Percentiles rank a stretch among this genome's conserved stretches.
Conservation (phyloP, 2,888 invertebrate species). For the Pyrrhosoma nymphula region DNA sequence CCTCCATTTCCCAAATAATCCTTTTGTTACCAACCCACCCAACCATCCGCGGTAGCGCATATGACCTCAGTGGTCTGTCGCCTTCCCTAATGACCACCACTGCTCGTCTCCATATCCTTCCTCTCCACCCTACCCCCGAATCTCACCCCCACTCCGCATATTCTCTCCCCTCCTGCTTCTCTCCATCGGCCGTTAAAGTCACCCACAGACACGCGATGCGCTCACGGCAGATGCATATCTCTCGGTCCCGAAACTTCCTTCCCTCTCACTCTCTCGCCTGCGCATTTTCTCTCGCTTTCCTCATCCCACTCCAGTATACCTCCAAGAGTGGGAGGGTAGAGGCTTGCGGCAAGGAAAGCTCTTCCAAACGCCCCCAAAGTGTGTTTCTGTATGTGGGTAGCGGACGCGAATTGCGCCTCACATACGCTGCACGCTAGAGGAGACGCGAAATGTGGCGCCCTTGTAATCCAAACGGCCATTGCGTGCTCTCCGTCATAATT, state of each 20-base stretch:
- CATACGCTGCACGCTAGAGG: not conserved
- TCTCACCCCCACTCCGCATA: not conserved
- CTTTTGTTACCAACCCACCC: no score
- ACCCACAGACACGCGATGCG: conserved; percentile 45
- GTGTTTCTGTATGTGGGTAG: not conserved
- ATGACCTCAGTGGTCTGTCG: no score
- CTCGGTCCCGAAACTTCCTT: conserved; percentile 56
- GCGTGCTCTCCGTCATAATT: not conserved
- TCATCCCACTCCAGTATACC: not conserved
- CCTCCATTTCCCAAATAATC: no score
- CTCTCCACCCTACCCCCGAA: not conserved
- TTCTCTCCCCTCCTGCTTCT: not conserved
- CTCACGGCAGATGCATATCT: conserved; percentile 29
- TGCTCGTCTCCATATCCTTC: not conserved
- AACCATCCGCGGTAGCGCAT: no score
- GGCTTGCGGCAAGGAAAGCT: not conserved
- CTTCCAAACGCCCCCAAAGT: not conserved
- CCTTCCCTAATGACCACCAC: not conserved
- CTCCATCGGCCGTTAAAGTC: conserved; percentile 52
- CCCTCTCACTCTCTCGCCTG: not conserved
- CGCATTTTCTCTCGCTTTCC: not conserved
- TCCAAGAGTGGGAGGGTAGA: not conserved
- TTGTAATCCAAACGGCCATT: not conserved
- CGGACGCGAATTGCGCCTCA: not conserved
- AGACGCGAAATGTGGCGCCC: not conserved